Conservation (phyloP, 2,113 vertebrate species). For the Trichomycterus rosablanca region DNA sequence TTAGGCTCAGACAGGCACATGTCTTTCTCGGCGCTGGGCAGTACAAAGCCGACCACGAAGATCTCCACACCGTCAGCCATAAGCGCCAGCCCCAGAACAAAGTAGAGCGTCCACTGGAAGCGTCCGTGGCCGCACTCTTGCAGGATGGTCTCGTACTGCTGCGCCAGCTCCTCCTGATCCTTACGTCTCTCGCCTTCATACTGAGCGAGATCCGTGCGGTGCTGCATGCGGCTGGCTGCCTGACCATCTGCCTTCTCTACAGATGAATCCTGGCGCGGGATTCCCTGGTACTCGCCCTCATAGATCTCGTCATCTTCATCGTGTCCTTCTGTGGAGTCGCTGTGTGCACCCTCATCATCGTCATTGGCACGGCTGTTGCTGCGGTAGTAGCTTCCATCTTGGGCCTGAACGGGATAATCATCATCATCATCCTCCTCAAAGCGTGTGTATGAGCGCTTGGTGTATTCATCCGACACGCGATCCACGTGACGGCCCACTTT, state of each 20-base stretch:
- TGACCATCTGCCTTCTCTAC: conserved; percentile 62
- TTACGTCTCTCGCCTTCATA: conserved; percentile 75
- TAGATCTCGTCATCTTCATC: conserved; percentile 97
- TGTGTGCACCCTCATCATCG: conserved; percentile 80
- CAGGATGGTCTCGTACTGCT: conserved; percentile 93
- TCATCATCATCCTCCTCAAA: conserved; percentile 94
- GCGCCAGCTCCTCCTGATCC: conserved; percentile 85
- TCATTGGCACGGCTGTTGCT: conserved; percentile 79
- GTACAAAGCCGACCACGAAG: conserved; percentile 94
- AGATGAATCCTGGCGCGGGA: conserved; percentile 81
- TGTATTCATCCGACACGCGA: conserved; percentile 87
- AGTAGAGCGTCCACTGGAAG: conserved; percentile 98
- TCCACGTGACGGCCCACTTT: conserved; percentile 86
- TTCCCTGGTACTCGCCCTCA: conserved; percentile 95
- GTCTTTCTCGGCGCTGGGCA: conserved; percentile 94
- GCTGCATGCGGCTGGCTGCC: conserved; percentile 58
- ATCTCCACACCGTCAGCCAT: conserved; percentile 96
- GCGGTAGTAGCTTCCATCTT: conserved; percentile 73
- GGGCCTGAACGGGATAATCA: conserved; percentile 68
- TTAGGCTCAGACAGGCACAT: conserved; percentile 98
- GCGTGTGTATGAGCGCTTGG: conserved; percentile 85
- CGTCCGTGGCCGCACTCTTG: conserved; percentile 93
- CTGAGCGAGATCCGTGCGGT: conserved; percentile 69
- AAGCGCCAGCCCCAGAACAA: conserved; percentile 89
- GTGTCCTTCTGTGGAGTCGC: conserved; percentile 93